Evolutionary conservation across 2,113 vertebrate genomes (phyloP).

Genomic region (Forbesichthys papilliferus): DNA sequence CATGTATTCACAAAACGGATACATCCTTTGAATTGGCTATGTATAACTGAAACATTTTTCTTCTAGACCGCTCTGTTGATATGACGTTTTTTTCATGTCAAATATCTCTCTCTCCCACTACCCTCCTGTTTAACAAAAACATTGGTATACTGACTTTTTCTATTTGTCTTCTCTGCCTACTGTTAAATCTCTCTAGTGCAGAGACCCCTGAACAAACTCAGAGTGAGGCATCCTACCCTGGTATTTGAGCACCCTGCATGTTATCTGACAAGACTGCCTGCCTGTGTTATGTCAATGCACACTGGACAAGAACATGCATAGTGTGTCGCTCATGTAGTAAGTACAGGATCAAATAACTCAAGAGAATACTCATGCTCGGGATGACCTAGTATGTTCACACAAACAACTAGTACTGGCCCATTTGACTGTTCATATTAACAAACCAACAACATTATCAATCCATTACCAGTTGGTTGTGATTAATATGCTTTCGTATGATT

Average conservation of each 20-base stretch:
- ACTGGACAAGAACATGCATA: constrained; percentile 25
- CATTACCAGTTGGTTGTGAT: not conserved
- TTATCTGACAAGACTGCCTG: constrained; percentile 35
- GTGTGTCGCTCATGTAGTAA: not conserved
- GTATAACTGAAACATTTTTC: no score
- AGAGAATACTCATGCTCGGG: no score
- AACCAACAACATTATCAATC: not conserved
- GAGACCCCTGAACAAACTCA: constrained; percentile 33
- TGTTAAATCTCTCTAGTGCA: not conserved
- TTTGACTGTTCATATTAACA: not conserved
- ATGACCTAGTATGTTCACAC: not conserved
- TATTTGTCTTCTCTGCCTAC: not conserved
- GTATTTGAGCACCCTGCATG: constrained; percentile 17
- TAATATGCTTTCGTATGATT: no score
- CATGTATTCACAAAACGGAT: constrained; percentile 6
- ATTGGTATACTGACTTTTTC: not conserved
- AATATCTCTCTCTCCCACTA: no score
- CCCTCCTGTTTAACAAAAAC: no score
- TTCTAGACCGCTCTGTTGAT: no score
- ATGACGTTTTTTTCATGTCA: no score
- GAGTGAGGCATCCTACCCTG: constrained; percentile 9
- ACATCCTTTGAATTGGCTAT: no score
- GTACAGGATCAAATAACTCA: not conserved
- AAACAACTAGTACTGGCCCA: not conserved
- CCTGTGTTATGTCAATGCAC: constrained; percentile 35